phyloP scores from a whole-genome alignment of 2,113 vertebrate genomes.

The Corynorhinus townsendii region DNA sequence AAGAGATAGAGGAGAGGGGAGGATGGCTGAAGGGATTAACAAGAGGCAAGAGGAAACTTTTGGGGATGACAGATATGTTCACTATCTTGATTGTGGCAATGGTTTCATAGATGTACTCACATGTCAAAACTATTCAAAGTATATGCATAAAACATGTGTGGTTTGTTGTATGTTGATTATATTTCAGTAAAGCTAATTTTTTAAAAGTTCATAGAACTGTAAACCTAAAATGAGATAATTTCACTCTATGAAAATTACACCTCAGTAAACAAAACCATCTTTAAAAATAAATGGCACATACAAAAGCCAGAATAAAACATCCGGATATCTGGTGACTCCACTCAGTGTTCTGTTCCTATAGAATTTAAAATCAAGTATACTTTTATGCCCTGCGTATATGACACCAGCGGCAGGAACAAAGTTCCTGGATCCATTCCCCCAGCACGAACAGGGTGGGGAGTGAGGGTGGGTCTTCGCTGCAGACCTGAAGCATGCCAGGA shows the following conservation, averaged over 20 bases:
- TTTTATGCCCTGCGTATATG: background rate
- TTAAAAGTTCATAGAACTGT: background rate
- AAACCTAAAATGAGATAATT: background rate
- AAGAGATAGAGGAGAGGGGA: background rate
- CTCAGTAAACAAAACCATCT: background rate
- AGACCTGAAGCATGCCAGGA: background rate
- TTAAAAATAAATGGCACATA: background rate
- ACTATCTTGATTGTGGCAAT: background rate
- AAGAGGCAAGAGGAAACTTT: background rate
- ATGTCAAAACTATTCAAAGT: background rate
- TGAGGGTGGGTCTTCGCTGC: background rate
- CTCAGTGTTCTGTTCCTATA: background rate
- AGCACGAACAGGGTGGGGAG: background rate
- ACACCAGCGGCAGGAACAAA: background rate
- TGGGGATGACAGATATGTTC: too few relatives aligned
- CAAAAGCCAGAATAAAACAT: background rate
- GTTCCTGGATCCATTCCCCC: background rate
- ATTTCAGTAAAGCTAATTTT: background rate
- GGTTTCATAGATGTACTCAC: background rate
- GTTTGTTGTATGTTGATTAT: background rate
- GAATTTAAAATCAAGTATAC: background rate
- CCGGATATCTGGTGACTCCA: background rate
- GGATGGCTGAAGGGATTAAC: background rate
- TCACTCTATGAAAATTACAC: background rate
- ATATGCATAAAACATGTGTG: background rate